These are phyloP conservation scores for Helobdella robusta DNA, from an alignment of 2,888 invertebrate species.

Conservation along the genomic window DNA sequence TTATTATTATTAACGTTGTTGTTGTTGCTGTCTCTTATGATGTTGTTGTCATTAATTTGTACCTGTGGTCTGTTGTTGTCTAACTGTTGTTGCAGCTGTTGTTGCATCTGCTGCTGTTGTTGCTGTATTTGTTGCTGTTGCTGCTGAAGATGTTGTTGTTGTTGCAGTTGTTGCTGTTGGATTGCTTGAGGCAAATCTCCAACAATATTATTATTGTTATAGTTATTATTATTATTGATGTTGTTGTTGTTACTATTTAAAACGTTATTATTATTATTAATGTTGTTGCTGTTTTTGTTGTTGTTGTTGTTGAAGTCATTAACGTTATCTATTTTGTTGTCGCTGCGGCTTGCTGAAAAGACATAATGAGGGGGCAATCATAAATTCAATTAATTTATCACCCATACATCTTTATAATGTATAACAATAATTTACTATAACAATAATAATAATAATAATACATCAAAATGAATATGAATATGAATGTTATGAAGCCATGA, in stretches of 20 bases:
- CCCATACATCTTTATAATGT: no score
- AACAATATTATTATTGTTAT: background rate
- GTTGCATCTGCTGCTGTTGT: background rate
- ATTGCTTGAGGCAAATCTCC: background rate
- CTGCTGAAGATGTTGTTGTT: background rate
- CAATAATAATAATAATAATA: no score
- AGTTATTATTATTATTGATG: background rate
- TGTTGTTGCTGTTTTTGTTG: no score
- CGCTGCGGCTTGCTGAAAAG: no score
- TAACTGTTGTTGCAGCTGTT: background rate
- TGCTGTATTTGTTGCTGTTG: background rate
- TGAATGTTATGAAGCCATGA: no score
- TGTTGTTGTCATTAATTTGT: background rate
- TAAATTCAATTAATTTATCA: no score
- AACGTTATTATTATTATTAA: no score
- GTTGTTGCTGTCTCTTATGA: background rate
- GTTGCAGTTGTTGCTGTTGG: background rate
- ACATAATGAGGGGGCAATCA: no score
- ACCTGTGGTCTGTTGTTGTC: background rate
- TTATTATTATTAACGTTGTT: slow-evolving; percentile 13
- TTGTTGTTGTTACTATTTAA: background rate
- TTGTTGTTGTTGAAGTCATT: no score
- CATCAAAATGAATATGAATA: no score
- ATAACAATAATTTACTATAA: no score
- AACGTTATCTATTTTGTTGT: no score